Evolutionary conservation across 2,797 vertebrate genomes (phyloP).

Genomic region (Chelon auratus): DNA sequence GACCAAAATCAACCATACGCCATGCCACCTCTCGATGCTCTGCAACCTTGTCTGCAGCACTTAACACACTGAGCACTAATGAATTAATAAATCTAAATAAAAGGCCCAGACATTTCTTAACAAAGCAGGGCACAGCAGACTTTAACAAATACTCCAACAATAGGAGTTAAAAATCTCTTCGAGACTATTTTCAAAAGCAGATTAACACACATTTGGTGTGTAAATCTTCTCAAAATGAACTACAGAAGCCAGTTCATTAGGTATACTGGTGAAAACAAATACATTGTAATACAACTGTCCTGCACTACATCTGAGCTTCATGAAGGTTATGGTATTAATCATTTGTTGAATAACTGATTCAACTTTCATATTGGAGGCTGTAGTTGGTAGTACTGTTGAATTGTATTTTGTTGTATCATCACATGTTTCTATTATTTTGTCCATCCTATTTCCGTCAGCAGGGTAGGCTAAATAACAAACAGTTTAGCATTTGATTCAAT

Average conservation of each 20-base stretch:
- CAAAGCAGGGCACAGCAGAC: neutral
- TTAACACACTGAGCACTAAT: neutral
- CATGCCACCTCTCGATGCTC: neutral
- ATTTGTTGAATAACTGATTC: no score
- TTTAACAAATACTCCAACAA: neutral
- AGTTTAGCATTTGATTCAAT: no score
- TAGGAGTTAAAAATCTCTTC: neutral
- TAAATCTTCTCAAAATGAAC: neutral
- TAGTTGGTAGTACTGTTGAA: no score
- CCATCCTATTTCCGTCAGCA: no score
- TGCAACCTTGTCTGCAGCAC: neutral
- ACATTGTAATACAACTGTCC: no score
- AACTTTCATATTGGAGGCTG: no score
- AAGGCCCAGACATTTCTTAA: neutral
- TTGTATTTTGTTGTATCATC: no score
- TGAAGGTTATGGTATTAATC: no score
- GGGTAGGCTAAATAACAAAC: no score
- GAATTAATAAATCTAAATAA: neutral
- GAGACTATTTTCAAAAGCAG: neutral
- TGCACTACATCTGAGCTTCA: no score
- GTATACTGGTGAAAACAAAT: no score
- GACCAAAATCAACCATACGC: conserved; percentile 11
- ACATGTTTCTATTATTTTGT: no score
- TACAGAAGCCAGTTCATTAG: neutral
- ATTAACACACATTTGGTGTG: neutral